Conservation (phyloP, 64 coral and sea anemone species). For the Platygyra sinensis region DNA sequence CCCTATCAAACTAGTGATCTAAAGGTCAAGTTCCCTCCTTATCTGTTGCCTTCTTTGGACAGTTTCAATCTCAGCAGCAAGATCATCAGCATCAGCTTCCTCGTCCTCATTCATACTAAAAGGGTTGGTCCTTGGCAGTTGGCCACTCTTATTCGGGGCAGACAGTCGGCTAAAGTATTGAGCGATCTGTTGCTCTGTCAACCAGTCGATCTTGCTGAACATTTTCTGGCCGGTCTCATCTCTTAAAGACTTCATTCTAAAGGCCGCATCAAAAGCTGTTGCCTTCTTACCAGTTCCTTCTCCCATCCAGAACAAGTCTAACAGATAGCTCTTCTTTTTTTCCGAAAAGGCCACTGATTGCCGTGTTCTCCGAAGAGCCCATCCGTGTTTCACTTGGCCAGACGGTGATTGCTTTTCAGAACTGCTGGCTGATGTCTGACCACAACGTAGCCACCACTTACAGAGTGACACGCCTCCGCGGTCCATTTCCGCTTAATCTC, state of each 20-base stretch:
- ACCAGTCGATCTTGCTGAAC: too few relatives aligned
- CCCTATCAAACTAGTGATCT: too few relatives aligned
- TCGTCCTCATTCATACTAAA: too few relatives aligned
- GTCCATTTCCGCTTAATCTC: constrained; percentile 47
- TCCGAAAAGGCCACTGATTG: constrained; percentile 30
- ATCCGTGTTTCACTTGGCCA: background rate
- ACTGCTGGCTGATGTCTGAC: background rate
- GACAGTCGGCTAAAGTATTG: too few relatives aligned
- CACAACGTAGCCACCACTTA: constrained; percentile 9
- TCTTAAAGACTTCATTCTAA: constrained; percentile 40
- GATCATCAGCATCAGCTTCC: too few relatives aligned
- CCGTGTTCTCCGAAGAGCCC: constrained; percentile 33
- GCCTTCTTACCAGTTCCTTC: constrained; percentile 67
- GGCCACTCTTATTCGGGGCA: too few relatives aligned
- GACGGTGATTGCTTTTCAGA: background rate
- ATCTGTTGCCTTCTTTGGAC: too few relatives aligned
- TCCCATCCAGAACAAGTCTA: constrained; percentile 39
- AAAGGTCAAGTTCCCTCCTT: too few relatives aligned
- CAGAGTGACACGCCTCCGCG: constrained; percentile 16
- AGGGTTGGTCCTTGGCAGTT: too few relatives aligned
- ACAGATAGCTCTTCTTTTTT: constrained; percentile 42
- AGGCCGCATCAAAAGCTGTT: constrained; percentile 28
- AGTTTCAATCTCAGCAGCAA: too few relatives aligned
- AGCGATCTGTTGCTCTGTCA: too few relatives aligned
- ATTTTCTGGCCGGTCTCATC: too few relatives aligned